These are phyloP conservation scores for Cheilosia grossa DNA, from an alignment of 2,888 invertebrate genomes.

Conservation along the genomic window DNA sequence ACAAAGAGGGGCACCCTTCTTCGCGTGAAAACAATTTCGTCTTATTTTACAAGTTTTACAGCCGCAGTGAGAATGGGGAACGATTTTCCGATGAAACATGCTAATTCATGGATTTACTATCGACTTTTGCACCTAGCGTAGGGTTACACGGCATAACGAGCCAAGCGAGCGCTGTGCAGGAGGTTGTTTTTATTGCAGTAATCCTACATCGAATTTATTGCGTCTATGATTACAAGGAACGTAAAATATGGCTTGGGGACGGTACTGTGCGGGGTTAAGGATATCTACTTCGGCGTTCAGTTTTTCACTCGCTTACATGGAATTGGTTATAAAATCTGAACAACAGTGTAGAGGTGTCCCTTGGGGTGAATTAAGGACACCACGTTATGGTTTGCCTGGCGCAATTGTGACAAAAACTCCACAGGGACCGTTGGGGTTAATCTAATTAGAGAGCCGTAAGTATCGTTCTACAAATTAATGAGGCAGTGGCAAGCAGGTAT, in stretches of 20 bases:
- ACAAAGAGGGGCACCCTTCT: neutral
- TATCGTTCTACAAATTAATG: neutral
- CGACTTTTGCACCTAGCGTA: conserved; percentile 15
- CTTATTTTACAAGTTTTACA: conserved; percentile 14
- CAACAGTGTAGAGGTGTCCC: neutral
- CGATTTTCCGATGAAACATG: conserved; percentile 16
- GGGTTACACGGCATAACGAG: neutral
- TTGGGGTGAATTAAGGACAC: neutral
- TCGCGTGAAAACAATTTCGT: conserved; percentile 12
- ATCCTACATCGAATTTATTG: neutral
- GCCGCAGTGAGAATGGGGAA: conserved; percentile 1
- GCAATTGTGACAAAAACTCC: neutral
- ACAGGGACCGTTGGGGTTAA: neutral
- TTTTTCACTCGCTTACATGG: neutral
- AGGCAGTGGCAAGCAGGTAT: too few species aligned
- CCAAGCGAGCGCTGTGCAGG: neutral
- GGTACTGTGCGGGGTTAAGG: neutral
- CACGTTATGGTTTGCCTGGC: neutral
- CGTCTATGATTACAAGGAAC: neutral
- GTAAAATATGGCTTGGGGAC: neutral
- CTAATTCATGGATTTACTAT: neutral
- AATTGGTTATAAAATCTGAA: neutral
- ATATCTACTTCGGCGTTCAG: neutral
- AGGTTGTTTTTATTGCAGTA: neutral
- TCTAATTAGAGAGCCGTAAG: neutral